Evolutionary conservation across 2,797 vertebrate genomes (phyloP), one percentile per base, ranked within the genome.

Genomic region (Halcyon badia): DNA sequence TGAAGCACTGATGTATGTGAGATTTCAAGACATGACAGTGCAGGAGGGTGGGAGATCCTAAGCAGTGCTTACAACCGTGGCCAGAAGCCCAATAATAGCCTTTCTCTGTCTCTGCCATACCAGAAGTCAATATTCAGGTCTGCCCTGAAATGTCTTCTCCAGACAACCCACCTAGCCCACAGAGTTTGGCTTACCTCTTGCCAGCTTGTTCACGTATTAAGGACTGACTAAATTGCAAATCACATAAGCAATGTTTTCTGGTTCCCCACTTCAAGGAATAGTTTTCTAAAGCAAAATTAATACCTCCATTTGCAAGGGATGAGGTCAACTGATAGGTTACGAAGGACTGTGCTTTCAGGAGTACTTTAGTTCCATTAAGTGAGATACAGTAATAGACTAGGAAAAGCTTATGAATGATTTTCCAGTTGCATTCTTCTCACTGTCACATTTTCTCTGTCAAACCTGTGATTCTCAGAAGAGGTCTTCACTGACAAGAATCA

Each of bases 351-450:
- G 83, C 83, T 95, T 93, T 91, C 85, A 91, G 84, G 64, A 95
- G 51, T 91, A 95, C 83, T 97, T 95, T 89, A 87, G 80, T 52
- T 95, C 95, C 96, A 95, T 97, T 95, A 93, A 96, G 70, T 66
- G 56, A 89, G 77, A 70, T 76, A 66, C 31, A 82, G 79, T 66
- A 90, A 92, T 73, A 95, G 88, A 82, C 49, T 60, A 71, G 87
- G 60, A 93, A 86, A 87, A 93, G 70, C 73, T 94, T 83, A 94
- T 84, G 91, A 93, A 95, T 91, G 61, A 93, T 96, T 95, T 97
- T 96, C 85, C 87, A 95, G 58, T 95, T 96, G 89, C 83, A 77
- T 94, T 95, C 91, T 91, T 95, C 77, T 93, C 51, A 90, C 41
- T 82, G 93, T 91, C 80, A 92, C 87, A 90, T 95, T 95, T 95